Percentiles rank a stretch among this genome's conserved stretches.
Evolutionary conservation across 30 jellyfish, hydroid and myxozoan species (phyloP).

Genomic region (Cassiopea andromeda): DNA sequence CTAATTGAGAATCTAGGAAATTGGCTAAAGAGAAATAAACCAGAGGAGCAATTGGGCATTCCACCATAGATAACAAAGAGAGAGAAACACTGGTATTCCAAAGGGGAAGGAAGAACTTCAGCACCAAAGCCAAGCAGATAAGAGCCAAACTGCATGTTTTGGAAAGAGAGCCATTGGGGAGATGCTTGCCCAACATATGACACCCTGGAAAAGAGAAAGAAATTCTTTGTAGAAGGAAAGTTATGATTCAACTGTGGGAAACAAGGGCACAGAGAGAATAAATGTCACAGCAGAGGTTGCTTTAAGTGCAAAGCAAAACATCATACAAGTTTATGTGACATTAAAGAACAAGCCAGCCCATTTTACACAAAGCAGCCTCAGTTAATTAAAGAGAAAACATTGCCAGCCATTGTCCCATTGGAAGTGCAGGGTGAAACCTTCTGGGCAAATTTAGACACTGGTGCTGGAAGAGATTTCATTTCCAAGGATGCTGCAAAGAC

Average conservation of each 20-base stretch:
- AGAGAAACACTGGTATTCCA: conserved; percentile 49
- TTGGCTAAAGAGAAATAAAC: conserved; percentile 45
- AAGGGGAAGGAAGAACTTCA: conserved; percentile 35
- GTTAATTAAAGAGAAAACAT: conserved; percentile 22
- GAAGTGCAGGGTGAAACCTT: conserved; percentile 27
- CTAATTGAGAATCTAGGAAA: conserved; percentile 49
- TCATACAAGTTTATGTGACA: conserved; percentile 58
- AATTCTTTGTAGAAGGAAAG: conserved; percentile 28
- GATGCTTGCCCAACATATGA: conserved; percentile 53
- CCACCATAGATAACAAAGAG: conserved; percentile 37
- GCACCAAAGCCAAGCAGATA: conserved; percentile 27
- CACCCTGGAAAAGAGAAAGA: conserved; percentile 46
- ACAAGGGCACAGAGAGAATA: conserved; percentile 40
- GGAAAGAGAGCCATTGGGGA: conserved; percentile 56
- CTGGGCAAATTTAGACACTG: conserved; percentile 65
- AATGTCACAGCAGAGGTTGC: conserved; percentile 55
- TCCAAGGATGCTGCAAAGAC: conserved; percentile 54
- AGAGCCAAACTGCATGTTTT: conserved; percentile 36
- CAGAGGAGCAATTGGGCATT: conserved; percentile 38
- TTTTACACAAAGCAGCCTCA: conserved; percentile 29
- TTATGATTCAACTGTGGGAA: conserved; percentile 55
- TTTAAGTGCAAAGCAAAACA: conserved; percentile 49
- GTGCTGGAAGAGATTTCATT: conserved; percentile 60
- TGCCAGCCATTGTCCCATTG: conserved; percentile 50
- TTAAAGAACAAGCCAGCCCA: conserved; percentile 23